Conservation (phyloP, 1,140 invertebrate genomes). For the Sweltsa coloradensis region DNA sequence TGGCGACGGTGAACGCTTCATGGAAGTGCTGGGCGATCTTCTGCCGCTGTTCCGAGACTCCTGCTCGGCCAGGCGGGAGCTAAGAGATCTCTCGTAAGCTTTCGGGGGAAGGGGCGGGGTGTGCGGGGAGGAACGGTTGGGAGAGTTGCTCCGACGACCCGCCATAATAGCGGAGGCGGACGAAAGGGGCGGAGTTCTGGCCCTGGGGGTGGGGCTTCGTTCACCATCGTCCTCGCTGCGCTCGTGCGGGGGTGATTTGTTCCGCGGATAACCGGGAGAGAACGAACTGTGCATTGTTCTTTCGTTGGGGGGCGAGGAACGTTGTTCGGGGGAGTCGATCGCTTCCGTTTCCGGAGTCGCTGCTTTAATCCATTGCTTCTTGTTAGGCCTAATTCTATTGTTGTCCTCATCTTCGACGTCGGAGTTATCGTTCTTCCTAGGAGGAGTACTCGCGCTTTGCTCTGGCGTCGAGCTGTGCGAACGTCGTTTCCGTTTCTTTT, state of each 20-base stretch:
- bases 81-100: constrained; percentile 24
- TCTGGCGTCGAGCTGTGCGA: constrained; percentile 39
- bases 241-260: neutral
- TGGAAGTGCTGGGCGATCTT: constrained; percentile 6
- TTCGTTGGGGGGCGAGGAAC: neutral
- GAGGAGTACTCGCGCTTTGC: neutral
- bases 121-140: constrained; percentile 29
- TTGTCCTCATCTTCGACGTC: constrained; percentile 27
- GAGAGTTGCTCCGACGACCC: constrained; percentile 11
- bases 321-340: no score
- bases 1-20: no score
- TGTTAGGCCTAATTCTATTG: constrained; percentile 18
- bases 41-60: constrained; percentile 4
- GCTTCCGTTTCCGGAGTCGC: constrained; percentile 4
- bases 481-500: constrained; percentile 47
- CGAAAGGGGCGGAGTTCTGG: constrained; percentile 26
- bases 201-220: constrained; percentile 10
- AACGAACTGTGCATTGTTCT: neutral
- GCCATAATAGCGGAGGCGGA: constrained; percentile 24
- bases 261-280: constrained; percentile 4
- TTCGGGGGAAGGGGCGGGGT: constrained; percentile 42
- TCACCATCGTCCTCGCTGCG: constrained; percentile 31
- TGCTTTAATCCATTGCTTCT: neutral
- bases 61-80: constrained; percentile 2
- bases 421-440: constrained; percentile 23